phyloP scores from a whole-genome alignment of 2,797 vertebrate genomes.

The Diplodus sargus region DNA sequence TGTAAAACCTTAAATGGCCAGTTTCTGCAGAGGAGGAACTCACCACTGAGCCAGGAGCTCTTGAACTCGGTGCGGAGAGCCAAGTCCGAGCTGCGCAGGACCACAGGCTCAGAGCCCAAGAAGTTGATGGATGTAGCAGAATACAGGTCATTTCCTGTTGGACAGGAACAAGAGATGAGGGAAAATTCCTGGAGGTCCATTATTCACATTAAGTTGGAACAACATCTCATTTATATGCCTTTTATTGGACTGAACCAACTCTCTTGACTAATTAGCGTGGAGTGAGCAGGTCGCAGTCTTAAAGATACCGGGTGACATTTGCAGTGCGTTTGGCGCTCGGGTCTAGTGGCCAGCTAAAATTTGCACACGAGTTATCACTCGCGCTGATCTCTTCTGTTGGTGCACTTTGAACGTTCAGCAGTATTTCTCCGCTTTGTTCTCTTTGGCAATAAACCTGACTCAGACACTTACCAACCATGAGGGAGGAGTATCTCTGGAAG shows the following conservation, averaged over 20 bases:
- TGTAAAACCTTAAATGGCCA: not conserved
- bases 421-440: slow-evolving; percentile 36
- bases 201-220: slow-evolving; percentile 46
- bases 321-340: not conserved
- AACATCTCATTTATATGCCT: slow-evolving; percentile 35
- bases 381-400: slow-evolving; percentile 24
- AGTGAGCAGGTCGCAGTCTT: slow-evolving; percentile 5
- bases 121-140: slow-evolving; percentile 89
- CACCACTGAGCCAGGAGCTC: slow-evolving; percentile 86
- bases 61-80: slow-evolving; percentile 84
- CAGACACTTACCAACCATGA: slow-evolving; percentile 86
- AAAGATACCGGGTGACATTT: slow-evolving; percentile 8
- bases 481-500: slow-evolving; percentile 84
- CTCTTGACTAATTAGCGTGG: slow-evolving; percentile 18
- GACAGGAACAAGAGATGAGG: slow-evolving; percentile 61
- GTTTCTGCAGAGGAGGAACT: slow-evolving; percentile 47
- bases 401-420: slow-evolving; percentile 48
- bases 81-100: slow-evolving; percentile 80
- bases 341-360: slow-evolving; percentile 5
- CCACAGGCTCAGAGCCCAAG: slow-evolving; percentile 86
- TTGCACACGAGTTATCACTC: slow-evolving; percentile 14
- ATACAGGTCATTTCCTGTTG: slow-evolving; percentile 87
- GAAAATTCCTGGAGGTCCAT: slow-evolving; percentile 60
- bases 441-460: slow-evolving; percentile 40
- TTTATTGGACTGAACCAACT: slow-evolving; percentile 20